Evolutionary conservation across 1,140 invertebrate genomes (phyloP), one percentile per base, ranked within the genome.

Genomic region (Drosophila azteca): DNA sequence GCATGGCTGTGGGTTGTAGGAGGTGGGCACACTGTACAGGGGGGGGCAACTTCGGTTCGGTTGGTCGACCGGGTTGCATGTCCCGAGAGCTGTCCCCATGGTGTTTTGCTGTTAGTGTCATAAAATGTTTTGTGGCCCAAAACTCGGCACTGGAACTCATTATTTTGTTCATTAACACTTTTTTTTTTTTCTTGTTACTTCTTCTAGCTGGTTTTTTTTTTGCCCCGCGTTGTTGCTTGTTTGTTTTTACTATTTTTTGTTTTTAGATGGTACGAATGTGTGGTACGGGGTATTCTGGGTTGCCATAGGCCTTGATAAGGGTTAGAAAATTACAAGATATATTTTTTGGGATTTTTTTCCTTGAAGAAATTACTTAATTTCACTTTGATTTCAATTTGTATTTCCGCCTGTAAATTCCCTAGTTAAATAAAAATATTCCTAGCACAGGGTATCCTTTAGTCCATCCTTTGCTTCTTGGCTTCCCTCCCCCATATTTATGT

Each of bases 91-190:
- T 78, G 66, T 79, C 61, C 79, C 79, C 67, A 53, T 88, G 75
- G 79, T 70, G 79, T 83, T 87, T 88, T 69, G 79, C 84, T 89
- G 79, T 79, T 83, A 59, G 79, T 87, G 83, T 89, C 83, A 88
- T 89, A 89, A 89, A 89, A 89, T 88, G 79, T 89, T 89, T 77
- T 88, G 76, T 77, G 75, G 48, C 76, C 74, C 75, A 77, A 76
- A 87, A 71, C 82, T 87, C 71, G 79, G 67, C 84, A 77, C 83
- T 83, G 65, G 57, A 88, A 88, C 83, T 88, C 83, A 88, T 88
- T 88, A 88, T 88, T 89, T 88, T 73, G 84, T 89, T 88, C 83
- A 88, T 88, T 88, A 88, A 88, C 83, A 88, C 79, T 83, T 87
- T 79, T 82, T 83, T 70, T 22, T 31, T 35, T n/a, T 22, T 31